phyloP scores from a whole-genome alignment of 2,113 vertebrate genomes.

The Thermophis baileyi region DNA sequence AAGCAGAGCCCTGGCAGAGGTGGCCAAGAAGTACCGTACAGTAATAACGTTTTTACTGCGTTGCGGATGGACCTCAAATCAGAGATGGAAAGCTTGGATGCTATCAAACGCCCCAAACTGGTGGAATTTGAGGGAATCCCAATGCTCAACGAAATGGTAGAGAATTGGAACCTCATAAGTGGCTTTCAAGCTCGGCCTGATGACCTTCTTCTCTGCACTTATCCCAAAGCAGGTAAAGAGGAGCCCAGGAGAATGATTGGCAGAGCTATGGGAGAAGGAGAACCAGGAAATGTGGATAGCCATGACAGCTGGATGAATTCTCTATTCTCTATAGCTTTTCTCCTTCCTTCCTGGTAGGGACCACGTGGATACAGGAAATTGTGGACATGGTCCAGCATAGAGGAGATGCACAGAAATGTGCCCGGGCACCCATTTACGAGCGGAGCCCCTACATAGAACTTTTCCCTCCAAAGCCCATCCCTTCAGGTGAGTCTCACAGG shows the following conservation, averaged over 20 bases:
- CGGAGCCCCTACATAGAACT: conserved; percentile 41
- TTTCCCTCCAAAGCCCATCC: not conserved
- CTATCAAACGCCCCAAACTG: not conserved
- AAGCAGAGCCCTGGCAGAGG: not conserved
- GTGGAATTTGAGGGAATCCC: conserved; percentile 59
- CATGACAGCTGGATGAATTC: not conserved
- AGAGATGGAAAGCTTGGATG: no score
- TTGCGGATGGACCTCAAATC: not conserved
- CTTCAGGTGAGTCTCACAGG: not conserved
- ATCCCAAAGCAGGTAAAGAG: conserved; percentile 77
- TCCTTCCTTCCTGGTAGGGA: conserved; percentile 61
- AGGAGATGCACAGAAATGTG: conserved; percentile 47
- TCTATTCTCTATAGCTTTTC: conserved; percentile 62
- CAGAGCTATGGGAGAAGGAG: not conserved
- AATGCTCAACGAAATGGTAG: conserved; percentile 54
- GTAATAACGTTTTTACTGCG: not conserved
- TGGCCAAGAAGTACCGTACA: not conserved
- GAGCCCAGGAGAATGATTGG: no score
- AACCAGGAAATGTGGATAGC: not conserved
- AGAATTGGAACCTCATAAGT: conserved; percentile 75
- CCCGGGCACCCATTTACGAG: not conserved
- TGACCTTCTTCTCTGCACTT: conserved; percentile 79
- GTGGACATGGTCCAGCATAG: conserved; percentile 74
- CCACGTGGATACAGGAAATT: conserved; percentile 83
- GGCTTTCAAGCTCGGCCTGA: conserved; percentile 74